Base-by-base conservation (phyloP, 2,888 invertebrate genomes). In the Sinotaia quadrata region DNA sequence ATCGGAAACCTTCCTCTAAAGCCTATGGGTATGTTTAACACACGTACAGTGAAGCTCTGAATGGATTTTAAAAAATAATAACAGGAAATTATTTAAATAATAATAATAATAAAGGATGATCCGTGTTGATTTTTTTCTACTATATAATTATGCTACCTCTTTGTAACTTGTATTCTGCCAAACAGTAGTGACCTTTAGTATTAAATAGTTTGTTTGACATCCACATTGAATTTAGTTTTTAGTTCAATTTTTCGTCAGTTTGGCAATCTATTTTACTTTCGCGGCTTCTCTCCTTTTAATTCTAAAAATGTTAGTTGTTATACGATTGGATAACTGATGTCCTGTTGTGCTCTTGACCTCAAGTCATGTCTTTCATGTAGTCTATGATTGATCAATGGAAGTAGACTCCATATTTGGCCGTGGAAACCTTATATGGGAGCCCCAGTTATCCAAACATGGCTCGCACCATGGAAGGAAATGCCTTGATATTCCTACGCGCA, bases 381-480 rank as follows among this genome's bases (percentile, higher is more conserved):
- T 49, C 47, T 49, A 44, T 44, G 49, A 44, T 67, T 58, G 67
- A 71, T 58, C 66, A 59, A 69, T 57, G 54, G 56, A 34, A 18
- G 60, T 61, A 67, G 67, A 54, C 34, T 56, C 87, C 86, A 84
- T 86, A 87, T 87, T 83, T 85, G 87, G 87, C 80, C 81, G 75
- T 83, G 78, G 78, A 80, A 81, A 78, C 87, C 87, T 81, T 84
- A 86, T 85, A 81, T 84, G 83, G 81, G 82, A 80, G 77, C 80
- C 79, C 81, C 79, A 75, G 74, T 72, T 76, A 76, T 71, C 83
- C 84, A 81, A 78, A 84, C 78, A 78, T 78, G 69, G 72, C 62
- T 44, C 57, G 70, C 62, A 52, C 63, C 47, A 61, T 49, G 44
- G 44, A 61, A 56, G 60, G 57, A 72, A 36, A 36, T 66, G 21